Evolutionary conservation across 2,888 invertebrate genomes (phyloP).

Genomic region (Acleris holmiana): DNA sequence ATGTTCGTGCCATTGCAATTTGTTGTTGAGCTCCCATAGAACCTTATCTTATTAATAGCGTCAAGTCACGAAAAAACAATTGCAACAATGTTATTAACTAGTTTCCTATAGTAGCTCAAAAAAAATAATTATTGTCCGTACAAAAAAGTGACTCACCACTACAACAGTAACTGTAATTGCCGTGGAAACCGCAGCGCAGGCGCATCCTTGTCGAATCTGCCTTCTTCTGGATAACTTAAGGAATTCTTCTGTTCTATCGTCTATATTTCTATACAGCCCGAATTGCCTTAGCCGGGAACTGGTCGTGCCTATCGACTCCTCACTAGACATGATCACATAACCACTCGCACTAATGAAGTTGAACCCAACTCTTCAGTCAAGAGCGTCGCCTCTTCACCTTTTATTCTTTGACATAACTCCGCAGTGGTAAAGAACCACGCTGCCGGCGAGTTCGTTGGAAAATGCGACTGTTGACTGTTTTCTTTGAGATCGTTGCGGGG

Average conservation of each 20-base stretch:
- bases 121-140: background rate
- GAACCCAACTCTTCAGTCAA: no score
- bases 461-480: slow-evolving; percentile 67
- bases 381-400: no score
- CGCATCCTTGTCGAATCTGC: slow-evolving; percentile 75
- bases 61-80: no score
- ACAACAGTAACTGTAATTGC: slow-evolving; percentile 76
- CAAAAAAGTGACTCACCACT: slow-evolving; percentile 64
- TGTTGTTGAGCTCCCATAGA: no score
- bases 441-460: slow-evolving; percentile 47
- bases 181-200: slow-evolving; percentile 74
- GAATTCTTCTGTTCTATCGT: slow-evolving; percentile 74
- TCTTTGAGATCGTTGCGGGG: slow-evolving; percentile 62
- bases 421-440: background rate
- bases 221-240: slow-evolving; percentile 67
- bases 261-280: slow-evolving; percentile 73
- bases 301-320: slow-evolving; percentile 57
- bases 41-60: no score
- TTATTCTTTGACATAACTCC: no score
- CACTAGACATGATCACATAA: slow-evolving; percentile 72
- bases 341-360: background rate
- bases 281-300: slow-evolving; percentile 68
- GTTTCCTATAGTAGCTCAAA: no score
- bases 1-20: no score
- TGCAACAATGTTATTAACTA: no score